Conservation (phyloP, 30 jellyfish, hydroid and myxozoan species). For the Phacellophora camtschatica region DNA sequence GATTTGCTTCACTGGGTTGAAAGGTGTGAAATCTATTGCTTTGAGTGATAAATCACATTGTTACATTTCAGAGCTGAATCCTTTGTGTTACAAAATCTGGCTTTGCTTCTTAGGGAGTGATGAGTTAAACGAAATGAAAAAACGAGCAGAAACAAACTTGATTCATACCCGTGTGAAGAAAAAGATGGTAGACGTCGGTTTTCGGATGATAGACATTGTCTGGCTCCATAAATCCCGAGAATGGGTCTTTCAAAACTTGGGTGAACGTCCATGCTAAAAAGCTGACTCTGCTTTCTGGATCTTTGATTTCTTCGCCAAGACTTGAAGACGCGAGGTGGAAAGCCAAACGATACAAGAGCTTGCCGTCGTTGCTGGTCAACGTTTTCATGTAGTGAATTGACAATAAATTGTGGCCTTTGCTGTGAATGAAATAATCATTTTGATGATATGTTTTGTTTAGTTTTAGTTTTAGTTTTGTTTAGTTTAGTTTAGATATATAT, state of each 20-base stretch:
- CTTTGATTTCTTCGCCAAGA: conserved; percentile 66
- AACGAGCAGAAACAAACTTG: neutral
- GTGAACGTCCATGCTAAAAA: conserved; percentile 60
- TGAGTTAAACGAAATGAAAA: too few species aligned
- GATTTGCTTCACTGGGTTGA: too few species aligned
- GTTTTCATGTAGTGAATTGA: conserved; percentile 63
- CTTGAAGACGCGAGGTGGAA: conserved; percentile 57
- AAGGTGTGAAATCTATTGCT: too few species aligned
- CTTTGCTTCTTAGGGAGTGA: too few species aligned
- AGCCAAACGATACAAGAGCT: conserved; percentile 40
- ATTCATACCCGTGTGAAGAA: conserved; percentile 62
- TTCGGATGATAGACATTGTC: conserved; percentile 35
- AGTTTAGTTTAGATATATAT: too few species aligned
- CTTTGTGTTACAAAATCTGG: too few species aligned
- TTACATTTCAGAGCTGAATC: too few species aligned
- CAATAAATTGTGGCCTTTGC: conserved; percentile 67
- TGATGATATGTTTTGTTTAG: too few species aligned
- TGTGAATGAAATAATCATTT: neutral
- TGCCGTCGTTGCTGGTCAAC: conserved; percentile 15
- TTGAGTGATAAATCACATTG: too few species aligned
- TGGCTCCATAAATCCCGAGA: conserved; percentile 40
- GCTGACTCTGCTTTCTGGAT: conserved; percentile 26
- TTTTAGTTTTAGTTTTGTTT: too few species aligned
- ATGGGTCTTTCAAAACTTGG: conserved; percentile 46
- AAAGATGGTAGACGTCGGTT: conserved; percentile 47